Evolutionary conservation across 2,888 invertebrate species (phyloP).

Genomic region (Drosophila atripex): DNA sequence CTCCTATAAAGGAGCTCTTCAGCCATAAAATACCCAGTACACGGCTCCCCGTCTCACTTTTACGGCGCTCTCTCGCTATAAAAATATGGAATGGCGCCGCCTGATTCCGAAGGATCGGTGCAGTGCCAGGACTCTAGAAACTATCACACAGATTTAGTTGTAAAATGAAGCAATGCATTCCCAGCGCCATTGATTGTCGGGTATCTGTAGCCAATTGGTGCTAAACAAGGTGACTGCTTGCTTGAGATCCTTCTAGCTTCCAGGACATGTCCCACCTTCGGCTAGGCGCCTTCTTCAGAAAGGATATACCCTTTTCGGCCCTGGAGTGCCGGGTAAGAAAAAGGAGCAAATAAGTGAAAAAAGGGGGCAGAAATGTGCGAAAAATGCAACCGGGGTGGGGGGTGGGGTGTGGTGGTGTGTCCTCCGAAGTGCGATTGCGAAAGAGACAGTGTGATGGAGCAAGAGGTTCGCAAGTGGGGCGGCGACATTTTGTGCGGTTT

Average conservation of each 20-base stretch:
- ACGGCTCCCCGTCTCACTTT: conserved; percentile 2
- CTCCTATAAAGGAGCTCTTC: conserved; percentile 24
- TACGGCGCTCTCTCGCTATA: conserved; percentile 14
- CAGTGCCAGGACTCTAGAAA: conserved; percentile 8
- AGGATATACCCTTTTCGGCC: neutral
- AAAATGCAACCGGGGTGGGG: conserved; percentile 36
- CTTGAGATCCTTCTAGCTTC: neutral
- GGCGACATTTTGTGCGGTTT: conserved; percentile 71
- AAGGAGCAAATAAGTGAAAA: conserved; percentile 5
- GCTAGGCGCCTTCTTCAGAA: neutral
- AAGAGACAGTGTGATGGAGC: conserved; percentile 30
- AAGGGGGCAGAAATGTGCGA: conserved; percentile 52
- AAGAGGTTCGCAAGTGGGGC: conserved; percentile 39
- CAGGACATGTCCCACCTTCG: too few relatives aligned
- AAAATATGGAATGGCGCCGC: conserved; percentile 25
- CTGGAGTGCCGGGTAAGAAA: conserved; percentile 6
- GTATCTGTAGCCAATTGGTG: neutral
- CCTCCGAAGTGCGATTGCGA: conserved; percentile 11
- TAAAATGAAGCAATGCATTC: neutral
- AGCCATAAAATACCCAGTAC: conserved; percentile 35
- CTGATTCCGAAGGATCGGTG: conserved; percentile 16
- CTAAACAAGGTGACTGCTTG: neutral
- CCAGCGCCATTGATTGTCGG: neutral
- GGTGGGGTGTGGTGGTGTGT: too few relatives aligned
- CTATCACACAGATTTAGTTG: conserved; percentile 3